Evolutionary conservation across 2,888 invertebrate genomes (phyloP).

Genomic region (Diarsia brunnea): DNA sequence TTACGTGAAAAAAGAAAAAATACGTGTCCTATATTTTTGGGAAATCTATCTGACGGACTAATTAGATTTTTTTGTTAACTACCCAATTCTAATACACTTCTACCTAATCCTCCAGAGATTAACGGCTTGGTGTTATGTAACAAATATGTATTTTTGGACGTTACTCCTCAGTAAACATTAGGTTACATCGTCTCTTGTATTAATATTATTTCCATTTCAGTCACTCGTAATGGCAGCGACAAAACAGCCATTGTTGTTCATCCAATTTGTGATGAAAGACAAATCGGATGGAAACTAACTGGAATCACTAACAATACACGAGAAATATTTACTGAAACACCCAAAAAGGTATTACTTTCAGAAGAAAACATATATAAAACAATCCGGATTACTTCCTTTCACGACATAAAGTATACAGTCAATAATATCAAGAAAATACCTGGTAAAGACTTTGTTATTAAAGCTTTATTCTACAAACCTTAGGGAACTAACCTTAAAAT

Average conservation of each 20-base stretch:
- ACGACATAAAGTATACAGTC: background rate
- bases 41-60: no score
- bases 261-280: constrained; percentile 15
- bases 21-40: no score
- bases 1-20: no score
- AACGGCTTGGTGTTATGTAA: background rate
- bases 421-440: constrained; percentile 6
- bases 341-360: background rate
- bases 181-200: background rate
- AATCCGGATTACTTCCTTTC: constrained; percentile 3
- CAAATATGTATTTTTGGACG: background rate
- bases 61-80: no score
- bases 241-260: constrained; percentile 4
- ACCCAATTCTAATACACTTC: background rate
- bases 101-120: background rate
- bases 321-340: constrained; percentile 8
- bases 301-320: constrained; percentile 1
- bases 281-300: constrained; percentile 17
- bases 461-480: constrained; percentile 5
- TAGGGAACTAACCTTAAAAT: constrained; percentile 18
- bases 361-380: constrained; percentile 11
- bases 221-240: constrained; percentile 16
- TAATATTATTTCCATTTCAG: constrained; percentile 16
- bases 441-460: background rate
- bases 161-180: background rate